Evolutionary conservation across 2,797 vertebrate genomes (phyloP).

Genomic region (Kryptopterus vitreolus): DNA sequence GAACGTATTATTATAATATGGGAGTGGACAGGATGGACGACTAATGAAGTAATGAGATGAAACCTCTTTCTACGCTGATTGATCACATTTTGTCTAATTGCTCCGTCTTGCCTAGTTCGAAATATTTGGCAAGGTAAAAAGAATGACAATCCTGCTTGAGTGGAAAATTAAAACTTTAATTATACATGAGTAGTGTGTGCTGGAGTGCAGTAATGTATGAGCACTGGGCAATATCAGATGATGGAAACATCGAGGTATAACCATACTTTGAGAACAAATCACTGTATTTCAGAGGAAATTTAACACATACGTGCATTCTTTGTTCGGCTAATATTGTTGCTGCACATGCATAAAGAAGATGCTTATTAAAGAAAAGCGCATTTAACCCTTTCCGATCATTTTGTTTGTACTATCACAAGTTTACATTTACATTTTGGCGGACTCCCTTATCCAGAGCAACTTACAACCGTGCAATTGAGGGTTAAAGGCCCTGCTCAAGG

Average conservation of each 20-base stretch:
- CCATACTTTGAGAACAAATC: background rate
- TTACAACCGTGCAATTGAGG: too few relatives aligned
- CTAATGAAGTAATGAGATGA: slow-evolving; percentile 40
- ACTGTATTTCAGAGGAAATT: background rate
- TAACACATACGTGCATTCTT: background rate
- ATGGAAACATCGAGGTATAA: too few relatives aligned
- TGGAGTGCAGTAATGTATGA: background rate
- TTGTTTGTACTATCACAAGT: background rate
- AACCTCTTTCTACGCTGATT: slow-evolving; percentile 29
- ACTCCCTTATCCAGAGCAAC: too few relatives aligned
- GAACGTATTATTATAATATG: slow-evolving; percentile 15
- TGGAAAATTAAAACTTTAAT: background rate
- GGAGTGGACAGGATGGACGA: slow-evolving; percentile 28
- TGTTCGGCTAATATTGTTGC: background rate
- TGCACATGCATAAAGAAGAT: background rate
- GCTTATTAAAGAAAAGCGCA: background rate
- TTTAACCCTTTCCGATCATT: background rate
- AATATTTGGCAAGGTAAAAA: background rate
- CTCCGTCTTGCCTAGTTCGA: slow-evolving; percentile 4
- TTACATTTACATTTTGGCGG: background rate
- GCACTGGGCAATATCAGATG: background rate
- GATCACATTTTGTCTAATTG: slow-evolving; percentile 24
- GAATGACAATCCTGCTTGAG: background rate
- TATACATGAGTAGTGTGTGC: background rate
- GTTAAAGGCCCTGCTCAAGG: too few relatives aligned